Evolutionary conservation across 64 coral and sea anemone species (phyloP).

Genomic region (Acropora tenuis): DNA sequence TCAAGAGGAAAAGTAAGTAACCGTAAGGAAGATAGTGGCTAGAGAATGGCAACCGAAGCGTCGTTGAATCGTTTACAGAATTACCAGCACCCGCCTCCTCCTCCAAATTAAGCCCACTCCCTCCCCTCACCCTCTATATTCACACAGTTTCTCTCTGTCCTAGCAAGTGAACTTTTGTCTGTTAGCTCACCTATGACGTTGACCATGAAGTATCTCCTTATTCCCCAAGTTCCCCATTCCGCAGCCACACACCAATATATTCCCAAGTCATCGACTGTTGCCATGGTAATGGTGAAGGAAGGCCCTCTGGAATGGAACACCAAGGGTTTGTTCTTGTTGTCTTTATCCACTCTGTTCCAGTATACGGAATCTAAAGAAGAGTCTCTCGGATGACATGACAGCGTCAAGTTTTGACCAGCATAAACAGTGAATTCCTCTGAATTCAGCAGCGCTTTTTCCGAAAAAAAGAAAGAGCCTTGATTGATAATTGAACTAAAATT

Average conservation of each 20-base stretch:
- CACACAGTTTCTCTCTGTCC: too few species aligned
- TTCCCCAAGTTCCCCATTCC: slow-evolving; percentile 24
- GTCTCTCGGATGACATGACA: slow-evolving; percentile 37
- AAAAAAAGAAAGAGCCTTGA: too few species aligned
- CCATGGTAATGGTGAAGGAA: not conserved
- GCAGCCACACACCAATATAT: not conserved
- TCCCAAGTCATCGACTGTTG: not conserved
- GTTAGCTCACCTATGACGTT: slow-evolving; percentile 12
- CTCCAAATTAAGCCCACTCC: too few species aligned
- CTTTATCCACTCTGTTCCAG: not conserved
- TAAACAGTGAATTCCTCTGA: slow-evolving; percentile 30
- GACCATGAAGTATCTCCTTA: not conserved
- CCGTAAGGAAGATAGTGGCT: too few species aligned
- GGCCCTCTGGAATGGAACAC: not conserved
- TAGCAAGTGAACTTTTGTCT: too few species aligned
- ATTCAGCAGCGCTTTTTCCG: not conserved
- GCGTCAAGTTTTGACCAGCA: slow-evolving; percentile 13
- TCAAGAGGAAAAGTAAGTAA: too few species aligned
- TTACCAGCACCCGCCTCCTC: too few species aligned
- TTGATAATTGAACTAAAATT: too few species aligned
- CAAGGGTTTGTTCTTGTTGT: not conserved
- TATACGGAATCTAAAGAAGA: not conserved
- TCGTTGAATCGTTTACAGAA: too few species aligned
- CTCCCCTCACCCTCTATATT: too few species aligned
- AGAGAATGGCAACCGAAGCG: too few species aligned